Percentiles rank a stretch among this genome's conserved stretches.
Conservation (phyloP, 2,797 vertebrate genomes). For the Eutrigla gurnardus region DNA sequence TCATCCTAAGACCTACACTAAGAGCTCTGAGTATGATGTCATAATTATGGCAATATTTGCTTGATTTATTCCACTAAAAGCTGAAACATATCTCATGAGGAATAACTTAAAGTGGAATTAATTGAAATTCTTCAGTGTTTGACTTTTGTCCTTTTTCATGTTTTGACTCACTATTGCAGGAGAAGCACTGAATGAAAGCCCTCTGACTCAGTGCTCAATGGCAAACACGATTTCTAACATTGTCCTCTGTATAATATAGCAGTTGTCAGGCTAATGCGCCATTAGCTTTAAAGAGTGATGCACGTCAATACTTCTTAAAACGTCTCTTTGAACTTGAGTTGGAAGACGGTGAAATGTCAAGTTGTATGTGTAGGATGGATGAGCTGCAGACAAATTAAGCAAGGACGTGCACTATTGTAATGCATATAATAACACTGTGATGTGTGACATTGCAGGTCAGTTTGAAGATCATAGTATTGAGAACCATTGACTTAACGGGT, state of each 20-base stretch:
- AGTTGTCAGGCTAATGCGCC: neutral
- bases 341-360: constrained; percentile 3
- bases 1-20: neutral
- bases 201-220: neutral
- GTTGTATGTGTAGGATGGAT: neutral
- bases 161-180: neutral
- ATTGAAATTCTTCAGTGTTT: neutral
- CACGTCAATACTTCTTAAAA: constrained; percentile 4
- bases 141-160: neutral
- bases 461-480: neutral
- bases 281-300: neutral
- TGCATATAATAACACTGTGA: neutral
- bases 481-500: neutral
- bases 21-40: neutral
- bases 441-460: neutral
- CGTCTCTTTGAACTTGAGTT: constrained; percentile 12
- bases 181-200: neutral
- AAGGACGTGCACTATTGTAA: neutral
- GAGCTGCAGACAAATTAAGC: neutral
- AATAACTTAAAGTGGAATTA: neutral
- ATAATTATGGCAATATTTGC: neutral
- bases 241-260: neutral
- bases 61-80: neutral
- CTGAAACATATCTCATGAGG: neutral
- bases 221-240: neutral